Evolutionary conservation across 37 sponge, comb jelly and placozoan genomes (phyloP), one percentile per base, ranked within the genome.

Genomic region (Aplysina aerophoba): DNA sequence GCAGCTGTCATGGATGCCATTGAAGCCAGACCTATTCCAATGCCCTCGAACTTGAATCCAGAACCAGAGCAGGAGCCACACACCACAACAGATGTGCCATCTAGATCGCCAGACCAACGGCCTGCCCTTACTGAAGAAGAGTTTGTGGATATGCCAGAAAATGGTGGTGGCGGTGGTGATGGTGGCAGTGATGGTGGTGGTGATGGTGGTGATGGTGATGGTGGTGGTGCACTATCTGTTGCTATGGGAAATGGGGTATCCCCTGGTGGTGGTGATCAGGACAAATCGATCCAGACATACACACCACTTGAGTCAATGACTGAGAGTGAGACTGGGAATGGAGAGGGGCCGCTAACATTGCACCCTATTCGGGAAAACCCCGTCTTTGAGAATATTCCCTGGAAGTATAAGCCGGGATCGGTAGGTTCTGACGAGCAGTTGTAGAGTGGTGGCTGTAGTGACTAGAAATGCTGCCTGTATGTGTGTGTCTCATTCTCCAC

Each of bases 1-100:
- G 59, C 85, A 13, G 79, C 53, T 0, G 62, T 31, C 20, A 87
- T 89, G 93, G 58, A 39, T 40, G 74, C n/a, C n/a, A 1, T 40
- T 25, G 24, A 40, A 24, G 30, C 33, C 55, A 28, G 17, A 1
- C 81, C 60, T 1, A 31, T 81, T 31, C 81, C 81, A 15, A 13
- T 34, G 0, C 60, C 55, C 1, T 15, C 59, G 13, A 44, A 69
- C 28, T 16, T 35, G 34, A 30, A 69, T 34, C 33, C 33, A 6
- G 71, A 69, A n/a, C 71, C 34, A 30, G 33, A 69, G 13, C 33
- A 69, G 71, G 71, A 30, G 34, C 33, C 34, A 35, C 71, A 11
- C 34, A 34, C 1, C 33, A 33, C 34, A 30, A 33, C 34, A 16
- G 34, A 30, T 62, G 24, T 4, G 64, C 28, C 64, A 27, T 62